Base-by-base conservation (phyloP, 2,888 invertebrate genomes). In the Entomobrya proxima region DNA sequence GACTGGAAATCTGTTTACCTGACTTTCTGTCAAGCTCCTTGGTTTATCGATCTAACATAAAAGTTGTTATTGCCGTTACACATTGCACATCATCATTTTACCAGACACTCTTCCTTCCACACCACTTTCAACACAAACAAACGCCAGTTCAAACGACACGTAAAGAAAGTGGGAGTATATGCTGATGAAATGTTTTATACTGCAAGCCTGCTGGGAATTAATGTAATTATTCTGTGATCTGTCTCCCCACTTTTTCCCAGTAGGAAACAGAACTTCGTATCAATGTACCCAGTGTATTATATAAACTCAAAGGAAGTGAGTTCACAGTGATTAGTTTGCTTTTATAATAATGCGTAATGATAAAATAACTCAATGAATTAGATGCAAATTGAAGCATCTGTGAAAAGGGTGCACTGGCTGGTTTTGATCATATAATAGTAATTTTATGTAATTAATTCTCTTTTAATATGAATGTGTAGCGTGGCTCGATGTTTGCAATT, bases 201-300 rank as follows among this genome's bases (percentile, higher is more conserved):
- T 52, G 50, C 18, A 32, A 77, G 44, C 79, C 79, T 79, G 67
- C 47, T 67, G 79, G 79, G 79, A 79, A 79, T 79, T 79, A 79
- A 79, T 79, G 67, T 79, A 79, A 79, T 79, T 79, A 79, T 77
- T 61, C 69, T 69, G 35, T 32, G 47, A 37, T 32, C 50, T 75
- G 32, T 52, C 27, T 50, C 50, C 2, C 32, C 21, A 27, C 21
- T 58, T 58, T 24, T 30, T 58, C 15, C 32, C 32, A 11, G 64
- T 13, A 64, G 32, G n/a, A 7, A 18, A 55, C 27, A 21, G 30
- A 27, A 32, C 5, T 3, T 27, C 1, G 13, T 11, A 21, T 58
- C 7, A 27, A 21, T 58, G 30, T 58, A 58, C 30, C 11, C 24
- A 9, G 30, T 58, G 27, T 11, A 24, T 27, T 3, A 47, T 47